Evolutionary conservation across 2,797 vertebrate species (phyloP), one percentile per base, ranked within the genome.

Genomic region (Spea hammondii): DNA sequence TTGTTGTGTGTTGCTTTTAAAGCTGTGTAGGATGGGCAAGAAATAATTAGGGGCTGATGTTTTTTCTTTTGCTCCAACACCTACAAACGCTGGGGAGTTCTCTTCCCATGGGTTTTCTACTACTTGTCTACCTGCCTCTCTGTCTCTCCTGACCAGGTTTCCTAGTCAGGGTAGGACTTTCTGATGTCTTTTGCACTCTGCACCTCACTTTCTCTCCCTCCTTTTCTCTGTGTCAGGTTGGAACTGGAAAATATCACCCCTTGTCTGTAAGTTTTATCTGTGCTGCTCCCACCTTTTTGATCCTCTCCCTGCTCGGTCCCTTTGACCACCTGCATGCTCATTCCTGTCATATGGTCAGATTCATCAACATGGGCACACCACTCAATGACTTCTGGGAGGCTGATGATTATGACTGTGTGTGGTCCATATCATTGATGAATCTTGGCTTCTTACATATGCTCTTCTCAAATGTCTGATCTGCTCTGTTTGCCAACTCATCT

Each of bases 211-310:
- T 89, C 89, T 88, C 79, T 91, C 83, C 86, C 79, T 87, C 89
- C 87, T 91, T 92, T 89, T 90, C 88, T 92, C 88, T 92, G 90
- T 89, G 89, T 90, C 89, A 82, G 86, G 89, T 86, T 87, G 91
- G 89, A 93, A 83, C 88, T 88, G 90, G 87, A 91, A 88, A 88
- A 84, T 90, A 88, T 89, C 88, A 90, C 82, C 91, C 89, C 88
- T 89, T 90, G 89, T 90, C 90, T 93, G 90, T 93, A 93, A 93
- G 91, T 93, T 88, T 86, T 87, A 86, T 81, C 87, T 86, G 76
- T 89, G 84, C 88, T 87, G 78, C 84, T 84, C 82, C 66, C 80
- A 70, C 65, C 67, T 78, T 79, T 72, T 50, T 83, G 32, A 47
- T 57, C 65, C 64, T 8, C 14, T 60, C 76, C 54, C 0, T 74